Conservation (phyloP, 2,113 vertebrate species). For the Sturnus vulgaris region DNA sequence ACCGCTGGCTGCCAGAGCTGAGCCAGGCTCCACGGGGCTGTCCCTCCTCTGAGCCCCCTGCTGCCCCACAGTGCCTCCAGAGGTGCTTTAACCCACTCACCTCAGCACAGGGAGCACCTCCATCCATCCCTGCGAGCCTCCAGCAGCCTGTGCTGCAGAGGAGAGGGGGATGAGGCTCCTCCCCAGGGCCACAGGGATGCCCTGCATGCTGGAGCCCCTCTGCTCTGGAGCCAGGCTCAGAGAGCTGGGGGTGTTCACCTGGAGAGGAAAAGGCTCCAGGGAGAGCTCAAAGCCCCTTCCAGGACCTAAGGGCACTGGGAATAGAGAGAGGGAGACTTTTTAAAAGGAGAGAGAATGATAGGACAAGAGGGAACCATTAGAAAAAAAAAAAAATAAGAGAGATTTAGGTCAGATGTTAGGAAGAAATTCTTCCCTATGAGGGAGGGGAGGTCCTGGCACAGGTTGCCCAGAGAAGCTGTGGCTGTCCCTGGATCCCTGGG, state of each 20-base stretch:
- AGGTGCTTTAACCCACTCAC: not conserved
- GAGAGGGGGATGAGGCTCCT: too few species aligned
- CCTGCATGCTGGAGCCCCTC: not conserved
- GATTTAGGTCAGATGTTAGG: not conserved
- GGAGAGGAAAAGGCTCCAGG: not conserved
- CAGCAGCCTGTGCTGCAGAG: too few species aligned
- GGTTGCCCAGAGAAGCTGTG: not conserved
- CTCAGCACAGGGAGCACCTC: not conserved
- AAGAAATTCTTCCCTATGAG: not conserved
- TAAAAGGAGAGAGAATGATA: not conserved
- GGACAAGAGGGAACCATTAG: not conserved
- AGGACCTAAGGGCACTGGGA: not conserved
- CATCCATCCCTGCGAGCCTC: not conserved
- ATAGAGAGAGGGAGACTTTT: not conserved
- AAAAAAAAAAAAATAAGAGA: not conserved
- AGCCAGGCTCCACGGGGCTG: not conserved
- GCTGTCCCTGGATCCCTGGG: not conserved
- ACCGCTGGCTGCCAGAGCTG: slow-evolving; percentile 24
- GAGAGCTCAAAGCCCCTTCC: not conserved
- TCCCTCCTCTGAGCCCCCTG: not conserved
- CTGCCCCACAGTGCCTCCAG: not conserved
- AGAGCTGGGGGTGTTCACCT: not conserved
- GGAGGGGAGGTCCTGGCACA: not conserved
- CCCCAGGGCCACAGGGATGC: rapidly evolving
- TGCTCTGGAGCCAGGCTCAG: not conserved